Evolutionary conservation across 2,113 vertebrate species (phyloP).

Genomic region (Tringa solitaria): DNA sequence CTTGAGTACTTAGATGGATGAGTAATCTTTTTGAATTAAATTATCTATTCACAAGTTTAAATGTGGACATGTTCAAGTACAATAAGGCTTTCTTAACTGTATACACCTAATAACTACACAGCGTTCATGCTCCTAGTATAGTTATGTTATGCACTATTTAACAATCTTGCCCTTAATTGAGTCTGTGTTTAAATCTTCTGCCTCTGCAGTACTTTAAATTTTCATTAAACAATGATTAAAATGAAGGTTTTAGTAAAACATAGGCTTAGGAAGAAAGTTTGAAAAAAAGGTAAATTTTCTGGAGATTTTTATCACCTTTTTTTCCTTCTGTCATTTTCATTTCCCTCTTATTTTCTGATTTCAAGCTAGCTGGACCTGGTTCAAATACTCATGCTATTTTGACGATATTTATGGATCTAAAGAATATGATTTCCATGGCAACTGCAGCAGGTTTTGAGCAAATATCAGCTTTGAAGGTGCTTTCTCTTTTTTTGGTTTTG

Average conservation of each 20-base stretch:
- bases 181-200: not conserved
- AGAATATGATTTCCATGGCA: conserved; percentile 70
- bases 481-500: conserved; percentile 24
- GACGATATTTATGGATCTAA: conserved; percentile 57
- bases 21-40: not conserved
- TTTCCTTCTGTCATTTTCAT: not conserved
- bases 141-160: not conserved
- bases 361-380: not conserved
- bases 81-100: not conserved
- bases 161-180: not conserved
- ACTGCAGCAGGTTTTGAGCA: conserved; percentile 62
- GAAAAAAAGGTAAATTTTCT: not conserved
- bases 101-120: not conserved
- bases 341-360: conserved; percentile 36
- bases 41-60: not conserved
- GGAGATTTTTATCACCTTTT: not conserved
- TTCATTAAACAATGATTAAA: not conserved
- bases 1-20: not conserved
- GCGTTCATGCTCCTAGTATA: not conserved
- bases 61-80: accelerated
- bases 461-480: conserved; percentile 66
- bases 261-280: not conserved
- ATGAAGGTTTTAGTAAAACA: not conserved
- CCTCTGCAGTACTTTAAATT: not conserved
- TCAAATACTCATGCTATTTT: conserved; percentile 61